Percentiles rank a stretch among this genome's conserved stretches.
These are phyloP conservation scores for Euzophera pinguis DNA, from an alignment of 2,888 invertebrate genomes.

Conservation along the genomic window DNA sequence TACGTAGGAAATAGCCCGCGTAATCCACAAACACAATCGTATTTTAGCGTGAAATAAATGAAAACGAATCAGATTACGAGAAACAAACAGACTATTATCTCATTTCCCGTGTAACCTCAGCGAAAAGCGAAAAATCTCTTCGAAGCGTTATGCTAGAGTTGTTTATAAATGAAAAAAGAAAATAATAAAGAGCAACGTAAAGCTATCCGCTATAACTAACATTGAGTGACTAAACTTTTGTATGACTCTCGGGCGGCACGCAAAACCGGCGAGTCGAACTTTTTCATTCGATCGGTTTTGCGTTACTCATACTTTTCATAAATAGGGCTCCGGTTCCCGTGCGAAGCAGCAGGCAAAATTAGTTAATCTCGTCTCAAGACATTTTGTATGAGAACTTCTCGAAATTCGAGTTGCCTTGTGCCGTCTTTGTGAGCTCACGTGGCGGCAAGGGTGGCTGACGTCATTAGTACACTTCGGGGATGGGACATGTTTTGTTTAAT, in stretches of 20 bases:
- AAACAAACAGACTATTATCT: slow-evolving; percentile 2
- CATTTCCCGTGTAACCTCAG: background rate
- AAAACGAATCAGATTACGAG: background rate
- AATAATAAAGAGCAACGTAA: too few species aligned
- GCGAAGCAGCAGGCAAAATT: too few species aligned
- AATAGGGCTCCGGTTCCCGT: too few species aligned
- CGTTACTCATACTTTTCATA: too few species aligned
- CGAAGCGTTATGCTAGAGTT: background rate
- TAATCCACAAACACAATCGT: slow-evolving; percentile 1
- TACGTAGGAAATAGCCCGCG: background rate
- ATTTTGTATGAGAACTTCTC: background rate
- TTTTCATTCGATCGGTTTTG: too few species aligned
- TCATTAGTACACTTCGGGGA: background rate
- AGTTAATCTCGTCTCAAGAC: too few species aligned
- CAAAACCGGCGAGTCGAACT: too few species aligned
- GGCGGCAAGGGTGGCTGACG: background rate
- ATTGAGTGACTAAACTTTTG: too few species aligned
- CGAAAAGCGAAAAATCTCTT: background rate
- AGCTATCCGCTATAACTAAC: too few species aligned
- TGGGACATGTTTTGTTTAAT: background rate
- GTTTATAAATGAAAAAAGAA: background rate
- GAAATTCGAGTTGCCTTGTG: background rate
- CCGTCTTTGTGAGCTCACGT: slow-evolving; percentile 6
- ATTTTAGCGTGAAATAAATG: slow-evolving; percentile 5
- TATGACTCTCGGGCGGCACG: too few species aligned